These are phyloP conservation scores for Nycteola revayana DNA, from an alignment of 2,888 invertebrate genomes.

Conservation along the genomic window DNA sequence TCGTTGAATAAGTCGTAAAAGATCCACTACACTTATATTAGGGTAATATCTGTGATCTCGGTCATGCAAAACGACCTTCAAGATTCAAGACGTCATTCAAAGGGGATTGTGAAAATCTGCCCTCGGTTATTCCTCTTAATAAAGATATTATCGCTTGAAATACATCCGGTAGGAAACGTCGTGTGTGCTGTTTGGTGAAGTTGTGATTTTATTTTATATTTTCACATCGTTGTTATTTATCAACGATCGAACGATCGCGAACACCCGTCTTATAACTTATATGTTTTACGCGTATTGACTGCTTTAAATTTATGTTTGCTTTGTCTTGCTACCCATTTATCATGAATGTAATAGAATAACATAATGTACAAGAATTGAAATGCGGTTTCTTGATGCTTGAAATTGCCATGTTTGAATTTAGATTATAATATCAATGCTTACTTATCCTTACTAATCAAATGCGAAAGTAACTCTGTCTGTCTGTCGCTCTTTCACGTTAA, in stretches of 20 bases:
- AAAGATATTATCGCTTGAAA: slow-evolving; percentile 42
- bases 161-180: slow-evolving; percentile 20
- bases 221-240: slow-evolving; percentile 24
- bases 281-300: slow-evolving; percentile 6
- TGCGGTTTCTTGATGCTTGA: too few relatives aligned
- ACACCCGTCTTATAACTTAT: slow-evolving; percentile 10
- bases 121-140: slow-evolving; percentile 39
- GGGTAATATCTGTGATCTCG: slow-evolving; percentile 65
- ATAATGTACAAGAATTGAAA: too few relatives aligned
- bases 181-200: slow-evolving; percentile 4
- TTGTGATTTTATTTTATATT: slow-evolving; percentile 23
- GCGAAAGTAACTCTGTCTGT: too few relatives aligned
- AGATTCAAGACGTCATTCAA: slow-evolving; percentile 43
- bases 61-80: slow-evolving; percentile 56
- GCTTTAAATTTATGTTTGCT: slow-evolving; percentile 1
- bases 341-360: too few relatives aligned
- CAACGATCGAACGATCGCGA: slow-evolving; percentile 1
- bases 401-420: too few relatives aligned
- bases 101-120: slow-evolving; percentile 38
- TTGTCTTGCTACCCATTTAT: too few relatives aligned
- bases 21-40: slow-evolving; percentile 62
- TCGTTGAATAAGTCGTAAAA: slow-evolving; percentile 59
- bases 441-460: too few relatives aligned
- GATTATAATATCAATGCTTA: too few relatives aligned
- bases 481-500: too few relatives aligned